Percentiles rank a stretch among this genome's conserved stretches.
Conservation (phyloP, 1,140 invertebrate genomes). For the Drosophila fuyamai region DNA sequence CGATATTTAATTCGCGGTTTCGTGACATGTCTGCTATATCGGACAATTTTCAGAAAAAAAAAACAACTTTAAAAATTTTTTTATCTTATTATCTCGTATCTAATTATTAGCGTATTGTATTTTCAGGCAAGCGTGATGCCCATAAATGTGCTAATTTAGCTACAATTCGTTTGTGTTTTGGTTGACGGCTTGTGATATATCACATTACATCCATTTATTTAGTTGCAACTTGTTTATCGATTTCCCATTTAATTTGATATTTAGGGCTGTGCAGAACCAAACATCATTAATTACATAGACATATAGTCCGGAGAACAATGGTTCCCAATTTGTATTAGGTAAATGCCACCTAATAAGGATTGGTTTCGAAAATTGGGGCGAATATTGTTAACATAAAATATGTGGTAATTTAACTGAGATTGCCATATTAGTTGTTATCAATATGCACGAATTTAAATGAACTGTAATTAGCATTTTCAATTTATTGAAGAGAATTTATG, state of each 20-base stretch:
- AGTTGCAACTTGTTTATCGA: constrained; percentile 30
- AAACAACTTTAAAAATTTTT: no score
- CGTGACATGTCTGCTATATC: no score
- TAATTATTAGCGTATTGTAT: no score
- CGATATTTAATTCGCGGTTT: no score
- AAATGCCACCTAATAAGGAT: not conserved
- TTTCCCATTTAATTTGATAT: constrained; percentile 69
- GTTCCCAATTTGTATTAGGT: constrained; percentile 35
- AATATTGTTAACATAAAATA: constrained; percentile 7
- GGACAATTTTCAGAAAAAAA: no score
- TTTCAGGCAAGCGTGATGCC: not conserved
- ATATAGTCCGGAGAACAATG: constrained; percentile 32
- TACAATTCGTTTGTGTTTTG: constrained; percentile 12
- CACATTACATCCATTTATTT: constrained; percentile 30
- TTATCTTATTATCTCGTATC: no score
- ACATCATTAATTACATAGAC: constrained; percentile 42
- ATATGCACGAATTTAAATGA: not conserved
- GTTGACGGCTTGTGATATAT: constrained; percentile 17
- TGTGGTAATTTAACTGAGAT: constrained; percentile 19
- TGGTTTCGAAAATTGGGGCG: not conserved
- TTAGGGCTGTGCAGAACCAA: constrained; percentile 11
- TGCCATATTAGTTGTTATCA: not conserved
- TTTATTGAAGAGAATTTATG: constrained; percentile 3
- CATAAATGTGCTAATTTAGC: constrained; percentile 3
- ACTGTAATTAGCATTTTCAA: constrained; percentile 24